Evolutionary conservation across 2,113 vertebrate genomes (phyloP), one percentile per base, ranked within the genome.

Genomic region (Serilophus lunatus): DNA sequence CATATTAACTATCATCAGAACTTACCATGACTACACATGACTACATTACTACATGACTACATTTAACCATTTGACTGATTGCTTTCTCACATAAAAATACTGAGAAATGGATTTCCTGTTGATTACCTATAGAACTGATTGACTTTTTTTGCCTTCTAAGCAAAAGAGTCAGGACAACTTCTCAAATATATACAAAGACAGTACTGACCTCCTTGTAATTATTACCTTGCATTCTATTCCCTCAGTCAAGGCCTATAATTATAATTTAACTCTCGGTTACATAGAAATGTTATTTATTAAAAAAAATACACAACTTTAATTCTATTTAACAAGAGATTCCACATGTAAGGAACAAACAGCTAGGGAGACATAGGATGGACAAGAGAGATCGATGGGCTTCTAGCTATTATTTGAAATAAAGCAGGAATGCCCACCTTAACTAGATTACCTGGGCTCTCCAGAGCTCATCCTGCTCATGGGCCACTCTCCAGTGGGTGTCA

Each of bases 401-500:
- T 44, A 45, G 25, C 9, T 74, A 40, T 28, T 71, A 8, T 38
- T 65, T 57, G 57, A 91, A 89, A 42, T 56, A 44, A 69, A 18
- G 57, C 17, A 71, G 70, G 18, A 71, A 65, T 60, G 82, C 31
- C 31, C 5, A 45, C 19, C 15, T 75, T 29, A 50, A 36, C 14
- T 38, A 63, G 24, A 22, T 96, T 88, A 99, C 99, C 99, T 99
- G 99, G 45, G 87, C 87, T 83, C 87, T 83, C 87, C 87, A 90
- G 71, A 90, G 87, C 93, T 99, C 99, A 31, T 99, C 99, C 69
- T 98, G 97, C 79, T 99, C 99, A 19, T 98, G 98, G 36, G 98
- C 98, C 77, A 99, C 99, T 76, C 98, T 97, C 99, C 98, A 99
- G 70, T 99, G 99, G 2, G 99, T 99, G 97, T 99, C 99, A 0